Evolutionary conservation across 2,113 vertebrate genomes (phyloP), one percentile per base, ranked within the genome.

Genomic region (Chrysemys picta): DNA sequence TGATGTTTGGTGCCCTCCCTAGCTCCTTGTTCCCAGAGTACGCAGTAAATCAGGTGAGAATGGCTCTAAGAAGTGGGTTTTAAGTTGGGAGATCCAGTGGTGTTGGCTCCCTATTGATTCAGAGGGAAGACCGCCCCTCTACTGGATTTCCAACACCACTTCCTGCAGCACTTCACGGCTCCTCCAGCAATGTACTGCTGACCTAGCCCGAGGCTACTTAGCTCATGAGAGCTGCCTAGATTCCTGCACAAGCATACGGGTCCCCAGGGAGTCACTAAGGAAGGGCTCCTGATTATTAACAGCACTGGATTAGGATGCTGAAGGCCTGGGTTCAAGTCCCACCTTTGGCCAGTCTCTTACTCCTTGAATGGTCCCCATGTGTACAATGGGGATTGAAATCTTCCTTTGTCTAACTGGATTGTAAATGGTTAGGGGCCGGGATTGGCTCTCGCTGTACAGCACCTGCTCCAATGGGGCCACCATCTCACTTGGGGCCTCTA

Each of bases 261-360:
- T 57, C 25, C 25, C 10, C 56, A 57, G 11, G 57, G 57, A 57
- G 25, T 57, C 31, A n/a, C 7, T 35, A 31, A 35, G 17, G 59
- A 35, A 62, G 29, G 29, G 29, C 11, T 62, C 25, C 19, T 21
- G 65, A n/a, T n/a, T 38, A 65, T 72, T 72, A 72, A 72, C 45
- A n/a, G 35, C n/a, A 5, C 19, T 21, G 35, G 4, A 19, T 21
- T 5, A 72, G 19, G 8, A 5, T 0, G 1, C 35, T 21, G 17
- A n/a, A 72, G 8, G 2, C 35, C 2, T 38, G 65, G n/a, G 4
- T 10, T 72, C 65, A 72, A 72, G 35, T 72, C n/a, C 65, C n/a
- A 72, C n/a, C 9, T n/a, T 31, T 31, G 12, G 8, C 65, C 65
- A 72, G 8, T 38, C 19, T 38, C 59, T 7, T 62, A 13, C 59